phyloP scores from a whole-genome alignment of 2,797 vertebrate species.

The Xenentodon cancila region DNA sequence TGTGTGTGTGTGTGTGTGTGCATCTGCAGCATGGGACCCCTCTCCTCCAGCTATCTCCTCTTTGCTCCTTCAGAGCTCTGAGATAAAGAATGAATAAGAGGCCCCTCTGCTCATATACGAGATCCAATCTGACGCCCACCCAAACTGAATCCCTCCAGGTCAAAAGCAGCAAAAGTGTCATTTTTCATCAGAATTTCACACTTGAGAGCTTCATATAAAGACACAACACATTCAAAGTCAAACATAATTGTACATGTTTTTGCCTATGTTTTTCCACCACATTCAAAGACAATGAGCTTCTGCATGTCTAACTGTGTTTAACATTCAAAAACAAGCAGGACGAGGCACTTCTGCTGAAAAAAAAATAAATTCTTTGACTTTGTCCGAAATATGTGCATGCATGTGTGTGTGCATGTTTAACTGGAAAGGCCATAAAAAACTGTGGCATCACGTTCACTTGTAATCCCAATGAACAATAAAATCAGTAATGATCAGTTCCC shows the following conservation, averaged over 20 bases:
- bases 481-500: conserved; percentile 53
- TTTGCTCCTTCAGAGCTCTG: conserved; percentile 19
- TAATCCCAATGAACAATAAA: conserved; percentile 50
- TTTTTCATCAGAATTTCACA: background rate
- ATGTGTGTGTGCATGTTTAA: background rate
- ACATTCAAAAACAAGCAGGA: background rate
- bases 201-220: background rate
- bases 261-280: background rate
- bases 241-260: background rate
- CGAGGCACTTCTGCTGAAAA: background rate
- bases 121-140: conserved; percentile 26
- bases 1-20: background rate
- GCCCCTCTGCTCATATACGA: background rate
- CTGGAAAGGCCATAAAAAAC: conserved; percentile 45
- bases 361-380: conserved; percentile 18
- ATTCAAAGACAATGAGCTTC: conserved; percentile 18
- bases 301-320: conserved; percentile 40
- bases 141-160: background rate
- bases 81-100: conserved; percentile 6
- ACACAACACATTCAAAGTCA: conserved; percentile 5
- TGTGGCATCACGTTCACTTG: conserved; percentile 24
- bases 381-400: conserved; percentile 9
- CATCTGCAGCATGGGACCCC: conserved; percentile 13
- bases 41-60: conserved; percentile 18
- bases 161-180: background rate